phyloP scores from a whole-genome alignment of 2,888 invertebrate genomes.

The Electrophaes corylata region DNA sequence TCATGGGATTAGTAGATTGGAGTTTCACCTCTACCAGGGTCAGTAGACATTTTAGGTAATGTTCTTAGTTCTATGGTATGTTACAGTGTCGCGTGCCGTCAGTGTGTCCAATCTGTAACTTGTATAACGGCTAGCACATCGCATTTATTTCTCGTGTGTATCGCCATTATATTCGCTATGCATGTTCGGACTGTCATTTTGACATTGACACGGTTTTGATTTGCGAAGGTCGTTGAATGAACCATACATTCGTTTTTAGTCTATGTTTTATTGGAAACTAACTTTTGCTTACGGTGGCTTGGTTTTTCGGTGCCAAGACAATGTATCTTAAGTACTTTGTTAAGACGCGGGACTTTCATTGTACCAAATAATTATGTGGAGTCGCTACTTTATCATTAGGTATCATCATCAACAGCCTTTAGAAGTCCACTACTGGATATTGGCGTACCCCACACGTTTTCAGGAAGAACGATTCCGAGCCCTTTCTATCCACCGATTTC shows the following conservation, averaged over 20 bases:
- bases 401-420: no score
- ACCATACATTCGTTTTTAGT: conserved; percentile 15
- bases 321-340: no score
- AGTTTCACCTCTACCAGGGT: conserved; percentile 16
- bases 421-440: no score
- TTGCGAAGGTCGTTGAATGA: conserved; percentile 47
- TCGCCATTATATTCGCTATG: conserved; percentile 60
- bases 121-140: conserved; percentile 55
- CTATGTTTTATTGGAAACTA: background rate
- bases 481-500: no score
- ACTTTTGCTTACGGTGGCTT: background rate
- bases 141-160: conserved; percentile 56
- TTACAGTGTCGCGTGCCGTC: conserved; percentile 60
- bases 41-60: background rate
- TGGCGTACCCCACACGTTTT: no score
- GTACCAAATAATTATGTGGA: no score
- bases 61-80: conserved; percentile 7
- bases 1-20: background rate
- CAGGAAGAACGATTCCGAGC: no score
- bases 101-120: conserved; percentile 66
- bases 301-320: background rate
- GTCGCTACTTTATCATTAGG: no score
- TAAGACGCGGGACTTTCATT: no score
- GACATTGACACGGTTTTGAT: conserved; percentile 59
- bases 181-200: conserved; percentile 48